Evolutionary conservation across 2,113 vertebrate species (phyloP), one percentile per base, ranked within the genome.

Genomic region (Galeopterus variegatus): DNA sequence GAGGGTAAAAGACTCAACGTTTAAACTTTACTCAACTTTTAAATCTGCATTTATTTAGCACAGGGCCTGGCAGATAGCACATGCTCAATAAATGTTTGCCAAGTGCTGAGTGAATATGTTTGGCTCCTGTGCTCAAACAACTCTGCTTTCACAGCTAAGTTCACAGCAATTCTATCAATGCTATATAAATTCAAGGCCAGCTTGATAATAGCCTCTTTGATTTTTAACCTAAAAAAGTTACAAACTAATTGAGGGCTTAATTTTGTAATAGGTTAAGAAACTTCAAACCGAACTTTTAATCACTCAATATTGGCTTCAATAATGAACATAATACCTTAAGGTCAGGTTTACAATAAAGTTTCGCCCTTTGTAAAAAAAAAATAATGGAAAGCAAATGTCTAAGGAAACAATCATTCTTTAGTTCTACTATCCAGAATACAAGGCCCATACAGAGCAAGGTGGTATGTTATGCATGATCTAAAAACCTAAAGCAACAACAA

Each of bases 371-470:
- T 33, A 95, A 96, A 94, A 94, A 94, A 84, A 76, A 72, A 93
- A 60, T 31, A 94, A 58, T 18, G 23, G 8, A 94, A 93, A 65
- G 26, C 28, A 92, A 79, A 94, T 70, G 65, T 90, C 65, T 65
- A 97, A 87, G 60, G 58, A 93, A 86, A 85, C 0, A 90, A 81
- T 96, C n/a, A 83, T 48, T 88, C 95, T 95, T 94, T 48, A 94
- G 73, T 77, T 94, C 14, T 69, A 79, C 41, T 90, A 79, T 41
- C 88, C 50, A 85, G 72, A 92, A 82, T 77, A 31, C 31, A 85
- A 77, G 23, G 18, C 8, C 56, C 10, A n/a, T 94, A 31, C 50
- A 88, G 48, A 93, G 73, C 26, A 93, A 85, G 7, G 15, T 77
- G 36, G 72, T 23, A 56, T 13, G 64, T 69, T 23, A 85, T n/a